Base-by-base conservation (phyloP, 2,797 vertebrate species). In the Phalloptychus januarius region DNA sequence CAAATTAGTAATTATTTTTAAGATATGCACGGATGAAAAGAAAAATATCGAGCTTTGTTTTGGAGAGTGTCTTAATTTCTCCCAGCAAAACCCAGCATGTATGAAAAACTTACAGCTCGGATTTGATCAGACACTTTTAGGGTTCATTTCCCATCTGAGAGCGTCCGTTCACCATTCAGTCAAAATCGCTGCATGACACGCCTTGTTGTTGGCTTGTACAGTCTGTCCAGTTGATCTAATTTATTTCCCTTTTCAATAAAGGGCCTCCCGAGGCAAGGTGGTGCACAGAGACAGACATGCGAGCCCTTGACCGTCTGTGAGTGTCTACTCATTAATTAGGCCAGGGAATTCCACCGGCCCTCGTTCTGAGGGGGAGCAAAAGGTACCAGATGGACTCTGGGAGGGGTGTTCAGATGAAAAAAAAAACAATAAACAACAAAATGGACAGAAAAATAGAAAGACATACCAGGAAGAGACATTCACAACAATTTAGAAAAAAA, bases 271-370 rank as follows among this genome's bases (percentile, higher is more conserved):
- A 92, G 92, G 93, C 86, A 87, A 83, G 82, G 83, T 77, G 83
- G 91, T 84, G 84, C 87, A 85, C 77, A 80, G 89, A 93, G 91
- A 94, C 92, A 95, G 94, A 94, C 94, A 90, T 86, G 84, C 85
- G 92, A 93, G 93, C 91, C 91, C 91, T 91, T 90, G 92, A 89
- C 93, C 92, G 94, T 95, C 95, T 95, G 95, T 93, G 94, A 92
- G 91, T 93, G 94, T 94, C 93, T 95, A 85, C 94, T 95, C 92
- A 92, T 94, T 96, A 96, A 96, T 96, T 96, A 96, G 95, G 94
- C 95, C 91, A 88, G 95, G 95, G 95, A 96, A 95, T 96, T 95
- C 95, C 91, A 93, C 84, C 86, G 92, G 94, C 94, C 93, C 92
- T 76, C 84, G 87, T 95, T 95, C 92, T 93, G 91, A 91, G 91